Conservation (phyloP, 2,797 vertebrate species). For the Phylloscopus collybita region DNA sequence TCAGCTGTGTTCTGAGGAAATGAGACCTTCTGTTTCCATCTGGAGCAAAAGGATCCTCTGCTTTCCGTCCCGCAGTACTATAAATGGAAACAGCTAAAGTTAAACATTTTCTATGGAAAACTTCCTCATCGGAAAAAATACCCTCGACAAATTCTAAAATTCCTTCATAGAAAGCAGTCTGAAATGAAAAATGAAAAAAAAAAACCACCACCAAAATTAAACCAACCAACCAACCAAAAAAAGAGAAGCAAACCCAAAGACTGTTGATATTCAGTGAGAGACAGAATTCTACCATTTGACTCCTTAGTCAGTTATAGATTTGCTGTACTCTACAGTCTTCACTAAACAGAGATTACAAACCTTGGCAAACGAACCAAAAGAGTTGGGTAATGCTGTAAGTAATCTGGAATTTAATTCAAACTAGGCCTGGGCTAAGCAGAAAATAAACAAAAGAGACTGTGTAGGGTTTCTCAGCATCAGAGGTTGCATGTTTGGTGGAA, state of each 20-base stretch:
- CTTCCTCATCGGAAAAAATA: not conserved
- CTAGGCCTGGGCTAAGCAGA: not conserved
- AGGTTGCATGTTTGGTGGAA: not conserved
- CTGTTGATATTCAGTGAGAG: not conserved
- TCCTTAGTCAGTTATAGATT: not conserved
- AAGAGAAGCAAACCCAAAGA: not conserved
- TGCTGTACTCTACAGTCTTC: not conserved
- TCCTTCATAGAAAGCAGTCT: not conserved
- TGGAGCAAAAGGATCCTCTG: not conserved
- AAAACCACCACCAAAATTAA: not conserved
- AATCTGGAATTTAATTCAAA: not conserved
- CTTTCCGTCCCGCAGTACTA: not conserved
- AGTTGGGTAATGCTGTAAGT: not conserved
- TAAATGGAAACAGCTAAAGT: not conserved
- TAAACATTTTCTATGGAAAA: not conserved
- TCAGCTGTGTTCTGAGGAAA: constrained; percentile 15
- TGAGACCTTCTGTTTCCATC: not conserved
- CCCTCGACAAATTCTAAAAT: not conserved
- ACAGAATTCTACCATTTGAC: not conserved
- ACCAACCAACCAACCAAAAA: not conserved
- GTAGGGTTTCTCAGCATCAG: not conserved
- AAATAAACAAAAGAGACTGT: not conserved
- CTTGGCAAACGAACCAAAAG: not conserved
- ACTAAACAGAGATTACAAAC: not conserved
- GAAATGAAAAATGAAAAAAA: not conserved